Evolutionary conservation across 53 echinoderm and acorn worm genomes (phyloP), one percentile per base, ranked within the genome.

Genomic region (Henricia sp.): DNA sequence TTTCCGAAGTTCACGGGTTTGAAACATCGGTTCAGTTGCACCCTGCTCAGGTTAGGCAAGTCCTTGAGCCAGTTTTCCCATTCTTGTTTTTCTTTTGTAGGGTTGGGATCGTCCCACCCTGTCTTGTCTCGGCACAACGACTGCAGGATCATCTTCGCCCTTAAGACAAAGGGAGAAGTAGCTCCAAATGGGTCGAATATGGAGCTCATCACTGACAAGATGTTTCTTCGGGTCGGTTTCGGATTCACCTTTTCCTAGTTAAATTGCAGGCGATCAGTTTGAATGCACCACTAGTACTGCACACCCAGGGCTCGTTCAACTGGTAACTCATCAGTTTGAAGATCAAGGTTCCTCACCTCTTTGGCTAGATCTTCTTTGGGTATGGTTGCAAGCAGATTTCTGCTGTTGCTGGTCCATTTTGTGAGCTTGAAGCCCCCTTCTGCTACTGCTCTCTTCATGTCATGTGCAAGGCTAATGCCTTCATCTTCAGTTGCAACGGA

Each of bases 61-160:
- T 91, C 70, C 29, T 57, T 55, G 37, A 48, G 34, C 92, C 90
- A 92, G 0, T 34, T 83, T 33, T 37, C n/a, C n/a, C n/a, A n/a
- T n/a, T n/a, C n/a, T n/a, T n/a, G n/a, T n/a, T n/a, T n/a, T n/a
- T n/a, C n/a, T n/a, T n/a, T n/a, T n/a, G 1, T 12, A 6, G 85
- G 70, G 40, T 92, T 25, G 14, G 85, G 71, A 2, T 95, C 88
- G 77, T 91, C 91, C 92, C 95, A 93, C 16, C 82, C 87, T 16
- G 84, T 33, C 1, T 77, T 77, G n/a, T 50, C 44, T n/a, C n/a
- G n/a, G n/a, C n/a, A n/a, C n/a, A n/a, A n/a, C n/a, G n/a, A n/a
- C n/a, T n/a, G 92, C 11, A 90, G 68, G 0, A 92, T 68, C 41
- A 76, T 68, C 76, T 90, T 92, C 0, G 86, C 90, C 67, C 35